phyloP scores from a whole-genome alignment of 2,888 invertebrate species.

The Kuschelorhynchus macadamiae region DNA sequence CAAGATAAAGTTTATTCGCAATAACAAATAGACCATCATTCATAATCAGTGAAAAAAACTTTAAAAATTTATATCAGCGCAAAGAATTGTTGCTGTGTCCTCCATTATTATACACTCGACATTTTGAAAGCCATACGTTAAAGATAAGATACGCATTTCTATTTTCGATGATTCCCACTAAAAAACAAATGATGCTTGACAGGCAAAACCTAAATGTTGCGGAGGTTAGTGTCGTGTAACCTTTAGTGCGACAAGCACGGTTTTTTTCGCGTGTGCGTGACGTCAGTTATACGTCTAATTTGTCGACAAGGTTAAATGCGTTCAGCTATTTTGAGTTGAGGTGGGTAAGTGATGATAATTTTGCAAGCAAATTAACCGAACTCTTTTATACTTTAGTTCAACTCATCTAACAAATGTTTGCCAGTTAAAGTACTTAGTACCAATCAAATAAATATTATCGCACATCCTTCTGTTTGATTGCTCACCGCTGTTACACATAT shows the following conservation, averaged over 20 bases:
- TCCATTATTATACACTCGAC: constrained; percentile 2
- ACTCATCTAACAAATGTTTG: no score
- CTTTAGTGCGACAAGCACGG: constrained; percentile 23
- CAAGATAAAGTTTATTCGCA: no score
- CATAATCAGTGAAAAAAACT: no score
- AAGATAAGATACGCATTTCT: constrained; percentile 34
- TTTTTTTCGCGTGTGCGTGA: constrained; percentile 37
- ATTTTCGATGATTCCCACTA: constrained; percentile 36
- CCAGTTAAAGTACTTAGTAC: no score
- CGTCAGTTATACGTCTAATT: constrained; percentile 33
- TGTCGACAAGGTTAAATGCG: constrained; percentile 39
- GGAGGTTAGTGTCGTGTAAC: constrained; percentile 46
- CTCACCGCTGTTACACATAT: no score
- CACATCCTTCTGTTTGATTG: no score
- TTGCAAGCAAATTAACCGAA: no score
- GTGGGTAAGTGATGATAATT: constrained; percentile 38
- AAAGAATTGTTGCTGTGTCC: no score
- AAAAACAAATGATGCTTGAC: constrained; percentile 30
- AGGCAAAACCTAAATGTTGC: constrained; percentile 33
- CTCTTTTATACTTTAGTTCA: no score
- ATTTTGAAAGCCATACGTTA: background rate
- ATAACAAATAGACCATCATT: no score
- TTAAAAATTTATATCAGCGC: no score
- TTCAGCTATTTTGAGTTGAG: constrained; percentile 45
- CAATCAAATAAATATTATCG: no score